These are phyloP conservation scores for Malurus alboscapulatus DNA, from an alignment of 2,113 vertebrate species.

Conservation along the genomic window DNA sequence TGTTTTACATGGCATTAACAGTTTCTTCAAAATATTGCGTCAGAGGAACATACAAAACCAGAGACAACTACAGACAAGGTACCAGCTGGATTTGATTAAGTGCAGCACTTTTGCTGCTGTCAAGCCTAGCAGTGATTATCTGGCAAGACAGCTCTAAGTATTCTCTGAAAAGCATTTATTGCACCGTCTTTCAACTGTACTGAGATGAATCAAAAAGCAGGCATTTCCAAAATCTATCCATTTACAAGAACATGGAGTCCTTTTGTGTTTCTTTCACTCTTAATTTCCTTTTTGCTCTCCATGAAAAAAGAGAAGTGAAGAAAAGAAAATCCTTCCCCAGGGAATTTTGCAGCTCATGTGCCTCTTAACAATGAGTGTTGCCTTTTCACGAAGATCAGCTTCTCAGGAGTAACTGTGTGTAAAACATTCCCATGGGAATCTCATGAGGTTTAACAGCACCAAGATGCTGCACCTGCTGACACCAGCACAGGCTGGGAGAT, in stretches of 20 bases:
- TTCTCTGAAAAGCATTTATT: neutral
- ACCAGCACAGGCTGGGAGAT: neutral
- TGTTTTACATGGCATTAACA: neutral
- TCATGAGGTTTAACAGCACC: neutral
- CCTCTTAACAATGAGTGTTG: neutral
- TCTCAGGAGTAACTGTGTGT: neutral
- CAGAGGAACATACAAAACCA: neutral
- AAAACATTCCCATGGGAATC: neutral
- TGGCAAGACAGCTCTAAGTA: neutral
- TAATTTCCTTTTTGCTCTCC: neutral
- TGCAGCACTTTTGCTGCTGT: neutral
- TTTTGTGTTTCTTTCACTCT: neutral
- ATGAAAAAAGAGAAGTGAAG: neutral
- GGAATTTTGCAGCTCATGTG: fast-evolving
- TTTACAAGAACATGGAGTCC: neutral
- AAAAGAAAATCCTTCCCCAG: neutral
- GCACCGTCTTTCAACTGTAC: neutral
- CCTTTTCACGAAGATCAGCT: neutral
- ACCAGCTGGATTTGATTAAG: neutral
- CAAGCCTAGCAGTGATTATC: neutral
- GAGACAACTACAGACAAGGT: neutral
- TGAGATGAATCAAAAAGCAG: neutral
- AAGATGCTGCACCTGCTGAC: neutral
- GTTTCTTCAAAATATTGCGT: neutral
- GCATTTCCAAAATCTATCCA: neutral